Percentiles rank a stretch among this genome's conserved stretches.
These are phyloP conservation scores for Suricata suricatta DNA, from an alignment of 2,113 vertebrate genomes.

Conservation along the genomic window DNA sequence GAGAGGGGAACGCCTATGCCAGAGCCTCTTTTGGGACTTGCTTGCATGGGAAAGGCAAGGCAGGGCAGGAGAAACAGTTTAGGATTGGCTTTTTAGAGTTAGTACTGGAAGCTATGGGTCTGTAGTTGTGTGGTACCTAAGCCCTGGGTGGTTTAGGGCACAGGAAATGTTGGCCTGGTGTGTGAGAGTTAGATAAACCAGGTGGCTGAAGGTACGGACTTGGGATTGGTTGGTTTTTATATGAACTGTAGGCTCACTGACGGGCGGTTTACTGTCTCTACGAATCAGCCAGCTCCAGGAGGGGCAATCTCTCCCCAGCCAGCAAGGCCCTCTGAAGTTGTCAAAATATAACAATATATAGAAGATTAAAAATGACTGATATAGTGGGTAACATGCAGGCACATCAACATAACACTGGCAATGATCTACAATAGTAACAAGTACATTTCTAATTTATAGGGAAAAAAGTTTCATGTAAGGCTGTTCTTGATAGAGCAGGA, in stretches of 20 bases:
- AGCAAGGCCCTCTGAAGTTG: background rate
- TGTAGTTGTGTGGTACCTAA: background rate
- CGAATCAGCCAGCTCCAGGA: background rate
- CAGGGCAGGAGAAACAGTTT: background rate
- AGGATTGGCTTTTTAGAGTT: background rate
- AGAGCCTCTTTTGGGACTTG: background rate
- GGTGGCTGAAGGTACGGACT: background rate
- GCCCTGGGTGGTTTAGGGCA: background rate
- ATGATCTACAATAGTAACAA: background rate
- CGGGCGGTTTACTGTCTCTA: background rate
- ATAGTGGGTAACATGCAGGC: background rate
- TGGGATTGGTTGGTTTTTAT: background rate
- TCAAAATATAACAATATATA: constrained; percentile 9
- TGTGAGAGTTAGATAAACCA: background rate
- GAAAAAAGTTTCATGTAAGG: background rate
- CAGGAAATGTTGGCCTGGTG: background rate
- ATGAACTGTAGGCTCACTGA: background rate
- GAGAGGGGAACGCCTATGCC: background rate
- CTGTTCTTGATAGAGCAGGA: background rate
- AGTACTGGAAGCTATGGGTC: background rate
- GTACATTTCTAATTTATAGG: background rate
- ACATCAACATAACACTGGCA: background rate
- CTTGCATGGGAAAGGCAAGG: background rate
- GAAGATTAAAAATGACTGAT: background rate
- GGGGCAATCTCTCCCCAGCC: background rate